Conservation (phyloP, 1,140 invertebrate genomes). For the Trichonephila clavata region DNA sequence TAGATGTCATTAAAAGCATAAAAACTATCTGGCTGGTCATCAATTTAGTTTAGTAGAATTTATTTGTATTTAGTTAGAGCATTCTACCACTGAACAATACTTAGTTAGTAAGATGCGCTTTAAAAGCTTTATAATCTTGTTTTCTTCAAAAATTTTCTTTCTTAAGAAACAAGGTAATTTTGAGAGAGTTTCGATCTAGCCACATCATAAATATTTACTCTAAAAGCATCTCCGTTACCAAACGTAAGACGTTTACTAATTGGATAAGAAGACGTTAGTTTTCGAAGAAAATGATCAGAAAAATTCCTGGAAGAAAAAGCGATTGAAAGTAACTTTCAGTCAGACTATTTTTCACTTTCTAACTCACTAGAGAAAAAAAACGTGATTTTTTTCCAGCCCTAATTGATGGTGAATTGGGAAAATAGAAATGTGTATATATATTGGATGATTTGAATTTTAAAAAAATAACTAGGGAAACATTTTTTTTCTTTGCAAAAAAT, state of each 20-base stretch:
- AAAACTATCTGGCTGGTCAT: too few relatives aligned
- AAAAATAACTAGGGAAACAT: too few relatives aligned
- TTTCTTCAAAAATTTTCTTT: neutral
- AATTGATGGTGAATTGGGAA: too few relatives aligned
- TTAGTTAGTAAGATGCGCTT: too few relatives aligned
- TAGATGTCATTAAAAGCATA: too few relatives aligned
- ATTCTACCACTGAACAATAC: too few relatives aligned
- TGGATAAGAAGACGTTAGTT: neutral
- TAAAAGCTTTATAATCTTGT: neutral
- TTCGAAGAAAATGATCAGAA: neutral
- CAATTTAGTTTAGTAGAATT: too few relatives aligned
- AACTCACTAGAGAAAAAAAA: neutral
- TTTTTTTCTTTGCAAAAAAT: too few relatives aligned
- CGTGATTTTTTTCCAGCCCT: too few relatives aligned
- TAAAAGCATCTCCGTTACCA: neutral
- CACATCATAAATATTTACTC: constrained; percentile 3
- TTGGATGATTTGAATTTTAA: too few relatives aligned
- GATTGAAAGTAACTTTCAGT: neutral
- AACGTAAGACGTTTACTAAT: neutral
- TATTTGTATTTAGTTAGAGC: too few relatives aligned
- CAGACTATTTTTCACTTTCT: neutral
- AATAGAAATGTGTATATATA: too few relatives aligned
- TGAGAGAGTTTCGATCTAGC: neutral
- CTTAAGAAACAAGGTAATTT: neutral
- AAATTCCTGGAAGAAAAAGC: neutral